Evolutionary conservation across 2,797 vertebrate species (phyloP), one percentile per base, ranked within the genome.

Genomic region (Lateolabrax maculatus): DNA sequence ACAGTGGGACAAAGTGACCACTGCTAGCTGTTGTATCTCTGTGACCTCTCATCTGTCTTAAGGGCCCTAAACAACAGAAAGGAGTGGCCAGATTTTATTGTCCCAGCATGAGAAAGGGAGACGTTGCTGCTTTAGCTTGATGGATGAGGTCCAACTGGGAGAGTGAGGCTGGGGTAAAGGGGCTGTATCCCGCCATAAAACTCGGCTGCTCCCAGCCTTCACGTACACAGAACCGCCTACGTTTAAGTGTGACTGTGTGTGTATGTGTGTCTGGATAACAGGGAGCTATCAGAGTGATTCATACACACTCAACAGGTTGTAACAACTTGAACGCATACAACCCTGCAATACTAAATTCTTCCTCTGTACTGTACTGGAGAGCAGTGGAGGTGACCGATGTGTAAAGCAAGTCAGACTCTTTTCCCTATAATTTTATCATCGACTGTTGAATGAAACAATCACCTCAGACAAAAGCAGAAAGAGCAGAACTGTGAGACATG

Each of bases 91-190:
- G 46, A n/a, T 83, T 86, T 88, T 87, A 92, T 92, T 92, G 88
- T 91, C 81, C 82, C 83, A 73, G 83, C 90, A 90, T 90, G 87
- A 87, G 85, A 91, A 87, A 89, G 53, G 72, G 81, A 85, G 89
- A 80, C 80, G 74, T 71, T 67, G 83, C 87, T 75, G 79, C 75
- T 85, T 81, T 63, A 77, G 83, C 78, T 86, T 94, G 89, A 95
- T 89, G 83, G 90, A 94, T 91, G 77, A 80, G 77, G 55, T 87
- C 88, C 90, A 92, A 93, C 89, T 92, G 93, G 84, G 81, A 83
- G 79, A 87, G 58, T 55, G 51, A 76, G 71, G 79, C 71, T 62
- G 77, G 81, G 62, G 89, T 89, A 91, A 92, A 91, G 81, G 69
- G 68, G 60, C 55, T 58, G 70, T 76, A 77, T 87, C 78, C 87